Base-by-base conservation (phyloP, 1,140 invertebrate genomes). In the Brachionus rotundiformis region DNA sequence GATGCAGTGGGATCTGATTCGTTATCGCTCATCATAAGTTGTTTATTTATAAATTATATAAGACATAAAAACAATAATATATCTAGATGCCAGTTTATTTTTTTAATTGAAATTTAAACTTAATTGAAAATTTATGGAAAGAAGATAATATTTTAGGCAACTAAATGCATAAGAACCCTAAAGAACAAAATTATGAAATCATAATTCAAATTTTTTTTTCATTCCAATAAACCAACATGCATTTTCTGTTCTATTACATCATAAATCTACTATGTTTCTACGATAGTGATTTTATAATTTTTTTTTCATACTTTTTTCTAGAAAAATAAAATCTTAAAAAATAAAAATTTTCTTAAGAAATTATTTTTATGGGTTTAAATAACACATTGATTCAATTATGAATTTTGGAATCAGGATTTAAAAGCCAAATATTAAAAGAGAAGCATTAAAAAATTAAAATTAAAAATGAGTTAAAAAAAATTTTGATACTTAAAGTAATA, bases 231-330 rank as follows among this genome's bases (percentile, higher is more conserved):
- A 54, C 16, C n/a, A 54, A 54, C 8, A 54, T 19, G 23, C 47
- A 54, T 54, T 54, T 54, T 54, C 47, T 54, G n/a, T 54, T 54
- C 47, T 54, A 54, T 54, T 54, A 19, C 47, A 54, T 54, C 47
- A 54, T 54, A 11, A 54, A 23, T 19, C 23, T 25, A 23, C 47
- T 19, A 23, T 19, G 47, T 54, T 54, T 23, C 47, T 54, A 54
- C 23, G 47, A 54, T 54, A 19, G n/a, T 54, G 47, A 54, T 19
- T 54, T 23, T 19, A 54, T 19, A 54, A 54, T 25, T 54, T 54
- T n/a, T n/a, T n/a, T n/a, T n/a, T n/a, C n/a, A 8, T 19, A 8
- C 7, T 19, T 8, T 23, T 54, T 54, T 54, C 23, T 54, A 19
- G 44, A 49, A 49, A 16, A 49, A 49, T 49, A n/a, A n/a, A n/a